Base-by-base conservation (phyloP, 2,113 vertebrate genomes). In the Ochotona curzoniae region DNA sequence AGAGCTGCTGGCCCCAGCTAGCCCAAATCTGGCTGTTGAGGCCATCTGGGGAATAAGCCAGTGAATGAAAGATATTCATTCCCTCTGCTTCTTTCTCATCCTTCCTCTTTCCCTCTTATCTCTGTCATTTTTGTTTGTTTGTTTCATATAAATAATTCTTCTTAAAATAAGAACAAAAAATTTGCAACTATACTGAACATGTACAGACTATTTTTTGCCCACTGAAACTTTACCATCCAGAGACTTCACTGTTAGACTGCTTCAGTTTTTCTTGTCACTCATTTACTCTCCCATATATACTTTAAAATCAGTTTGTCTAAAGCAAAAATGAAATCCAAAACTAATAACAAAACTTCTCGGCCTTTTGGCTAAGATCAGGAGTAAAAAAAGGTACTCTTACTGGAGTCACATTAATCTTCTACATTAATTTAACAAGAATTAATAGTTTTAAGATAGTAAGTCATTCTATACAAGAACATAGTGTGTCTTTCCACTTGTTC, bases 241-340 rank as follows among this genome's bases (percentile, higher is more conserved):
- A 83, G 28, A 30, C 7, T 9, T 5, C 4, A 35, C 0, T 69
- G 23, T 11, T 89, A 57, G 5, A 44, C 38, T 91, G 66, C 15
- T 73, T 60, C 20, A 63, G 63, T 90, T 85, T 75, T 81, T 49
- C 25, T 67, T 14, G 23, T 83, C 32, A 51, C 18, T 63, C 38
- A 3, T 32, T 69, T 83, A 57, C 51, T 79, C 66, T 80, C 74
- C 25, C 38, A 20, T 18, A 70, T 28, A 17, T 44, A 70, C 5
- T 75, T 63, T 90, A 75, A 89, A 49, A 75, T 30, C 20, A 84
- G 15, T 49, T 73, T 74, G 7, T 66, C 30, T 90, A 69, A 47
- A 51, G 51, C 4, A 57, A 86, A 95, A 93, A 73, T 74, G 54
- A 57, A 57, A 82, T 90, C 47, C 85, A 76, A 67, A 70, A 9